A percentile compares a stretch with the other conserved stretches of the same genome.
These are phyloP conservation scores for Meiosimyza platycephala DNA, from an alignment of 2,888 invertebrate genomes.

Conservation along the genomic window DNA sequence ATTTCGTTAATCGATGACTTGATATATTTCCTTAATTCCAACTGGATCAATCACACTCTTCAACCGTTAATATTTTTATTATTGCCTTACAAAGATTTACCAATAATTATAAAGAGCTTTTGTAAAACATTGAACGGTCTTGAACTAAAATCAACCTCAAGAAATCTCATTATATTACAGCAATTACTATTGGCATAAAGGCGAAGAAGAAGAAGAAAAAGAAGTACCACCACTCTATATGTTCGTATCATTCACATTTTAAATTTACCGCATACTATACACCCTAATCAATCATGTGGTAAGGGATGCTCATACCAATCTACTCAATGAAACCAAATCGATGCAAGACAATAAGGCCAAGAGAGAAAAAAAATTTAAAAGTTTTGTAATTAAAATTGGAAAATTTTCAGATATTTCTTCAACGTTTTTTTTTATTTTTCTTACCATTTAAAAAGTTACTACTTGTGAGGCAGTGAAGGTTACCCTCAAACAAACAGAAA, in stretches of 20 bases:
- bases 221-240: background rate
- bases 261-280: background rate
- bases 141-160: background rate
- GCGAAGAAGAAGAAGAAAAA: background rate
- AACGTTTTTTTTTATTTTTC: constrained; percentile 28
- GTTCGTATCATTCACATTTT: background rate
- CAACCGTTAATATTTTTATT: background rate
- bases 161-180: background rate
- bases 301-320: background rate
- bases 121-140: no score
- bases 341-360: background rate
- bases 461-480: no score
- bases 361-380: constrained; percentile 55
- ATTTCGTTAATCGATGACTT: no score
- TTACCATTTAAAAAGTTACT: background rate
- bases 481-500: no score
- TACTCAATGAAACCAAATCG: background rate
- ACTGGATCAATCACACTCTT: no score
- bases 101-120: constrained; percentile 12
- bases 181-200: background rate
- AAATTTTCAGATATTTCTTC: constrained; percentile 50
- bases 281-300: background rate
- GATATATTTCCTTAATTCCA: no score
- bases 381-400: constrained; percentile 65
- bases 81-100: constrained; percentile 8